These are phyloP conservation scores for Gobio gobio DNA, from an alignment of 2,113 vertebrate species.

Conservation along the genomic window DNA sequence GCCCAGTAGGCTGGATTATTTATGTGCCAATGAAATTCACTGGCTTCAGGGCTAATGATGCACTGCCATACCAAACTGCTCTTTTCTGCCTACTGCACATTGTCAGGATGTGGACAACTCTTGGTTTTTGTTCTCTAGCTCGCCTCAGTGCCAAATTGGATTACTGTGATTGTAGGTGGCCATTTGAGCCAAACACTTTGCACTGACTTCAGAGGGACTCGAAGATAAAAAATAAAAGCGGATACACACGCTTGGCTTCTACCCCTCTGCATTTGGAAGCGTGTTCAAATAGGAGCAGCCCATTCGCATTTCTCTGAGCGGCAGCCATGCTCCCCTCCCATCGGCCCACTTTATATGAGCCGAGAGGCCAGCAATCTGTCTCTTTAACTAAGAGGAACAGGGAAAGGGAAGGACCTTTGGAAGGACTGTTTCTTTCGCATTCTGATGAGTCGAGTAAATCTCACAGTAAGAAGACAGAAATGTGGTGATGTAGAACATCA, in stretches of 20 bases:
- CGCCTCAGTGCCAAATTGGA: conserved; percentile 25
- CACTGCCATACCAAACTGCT: background rate
- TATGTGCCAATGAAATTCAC: conserved; percentile 13
- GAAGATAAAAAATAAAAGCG: conserved; percentile 17
- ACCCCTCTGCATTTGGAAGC: conserved; percentile 30
- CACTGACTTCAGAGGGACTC: background rate
- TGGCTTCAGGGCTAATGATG: background rate
- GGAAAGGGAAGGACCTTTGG: conserved; percentile 48
- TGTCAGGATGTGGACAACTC: background rate
- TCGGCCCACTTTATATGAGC: conserved; percentile 51
- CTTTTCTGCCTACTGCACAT: background rate
- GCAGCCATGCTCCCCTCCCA: conserved; percentile 34
- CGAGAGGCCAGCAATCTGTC: conserved; percentile 55
- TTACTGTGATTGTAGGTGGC: conserved; percentile 19
- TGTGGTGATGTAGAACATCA: conserved; percentile 24
- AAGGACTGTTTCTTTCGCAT: conserved; percentile 43
- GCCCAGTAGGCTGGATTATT: background rate
- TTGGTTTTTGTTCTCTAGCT: conserved; percentile 3
- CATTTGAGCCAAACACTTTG: conserved; percentile 20
- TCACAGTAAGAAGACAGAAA: conserved; percentile 48
- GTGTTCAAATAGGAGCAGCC: conserved; percentile 23
- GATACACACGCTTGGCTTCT: conserved; percentile 3
- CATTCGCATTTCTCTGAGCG: conserved; percentile 1
- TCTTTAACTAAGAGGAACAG: conserved; percentile 58
- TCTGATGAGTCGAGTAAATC: conserved; percentile 51